A percentile compares a stretch with the other conserved stretches of the same genome.
phyloP scores from a whole-genome alignment of 2,797 vertebrate genomes.

The Microctenopoma lineatum region DNA sequence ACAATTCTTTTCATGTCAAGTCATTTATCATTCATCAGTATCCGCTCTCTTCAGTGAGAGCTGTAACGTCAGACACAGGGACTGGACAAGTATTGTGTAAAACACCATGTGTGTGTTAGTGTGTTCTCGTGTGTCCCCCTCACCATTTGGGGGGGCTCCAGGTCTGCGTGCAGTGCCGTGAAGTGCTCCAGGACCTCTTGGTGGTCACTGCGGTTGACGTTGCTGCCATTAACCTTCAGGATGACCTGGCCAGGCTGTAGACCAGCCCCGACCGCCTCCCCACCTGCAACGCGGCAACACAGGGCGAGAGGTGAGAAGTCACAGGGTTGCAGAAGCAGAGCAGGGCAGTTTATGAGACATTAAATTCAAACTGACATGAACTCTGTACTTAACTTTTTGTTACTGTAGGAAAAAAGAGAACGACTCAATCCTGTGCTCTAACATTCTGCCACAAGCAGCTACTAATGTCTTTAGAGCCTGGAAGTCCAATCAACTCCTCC shows the following conservation, averaged over 20 bases:
- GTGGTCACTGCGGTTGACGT: conserved; percentile 83
- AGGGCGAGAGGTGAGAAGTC: conserved; percentile 33
- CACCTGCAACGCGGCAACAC: conserved; percentile 81
- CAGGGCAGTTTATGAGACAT: conserved; percentile 9
- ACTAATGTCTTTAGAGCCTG: conserved; percentile 58
- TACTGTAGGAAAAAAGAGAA: conserved; percentile 46
- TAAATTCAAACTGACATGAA: neutral
- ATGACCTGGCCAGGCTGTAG: conserved; percentile 95
- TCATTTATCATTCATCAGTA: too few relatives aligned
- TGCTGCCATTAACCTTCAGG: conserved; percentile 94
- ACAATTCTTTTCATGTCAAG: neutral
- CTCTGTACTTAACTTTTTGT: conserved; percentile 13
- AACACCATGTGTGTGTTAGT: neutral
- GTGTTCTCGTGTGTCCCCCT: conserved; percentile 46
- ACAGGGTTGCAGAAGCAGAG: conserved; percentile 16
- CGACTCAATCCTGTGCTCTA: conserved; percentile 24
- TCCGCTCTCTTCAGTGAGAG: neutral
- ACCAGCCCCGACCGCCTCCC: conserved; percentile 88
- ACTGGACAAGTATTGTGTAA: neutral
- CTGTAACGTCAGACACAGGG: neutral
- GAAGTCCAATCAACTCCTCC: conserved; percentile 72
- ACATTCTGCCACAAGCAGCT: conserved; percentile 33
- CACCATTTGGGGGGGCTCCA: conserved; percentile 86
- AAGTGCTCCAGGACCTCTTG: conserved; percentile 94
- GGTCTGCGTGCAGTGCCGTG: conserved; percentile 84